A percentile compares a stretch with the other conserved stretches of the same genome.
Conservation (phyloP, 23 tunicate genomes). For the Halocynthia roretzi region DNA sequence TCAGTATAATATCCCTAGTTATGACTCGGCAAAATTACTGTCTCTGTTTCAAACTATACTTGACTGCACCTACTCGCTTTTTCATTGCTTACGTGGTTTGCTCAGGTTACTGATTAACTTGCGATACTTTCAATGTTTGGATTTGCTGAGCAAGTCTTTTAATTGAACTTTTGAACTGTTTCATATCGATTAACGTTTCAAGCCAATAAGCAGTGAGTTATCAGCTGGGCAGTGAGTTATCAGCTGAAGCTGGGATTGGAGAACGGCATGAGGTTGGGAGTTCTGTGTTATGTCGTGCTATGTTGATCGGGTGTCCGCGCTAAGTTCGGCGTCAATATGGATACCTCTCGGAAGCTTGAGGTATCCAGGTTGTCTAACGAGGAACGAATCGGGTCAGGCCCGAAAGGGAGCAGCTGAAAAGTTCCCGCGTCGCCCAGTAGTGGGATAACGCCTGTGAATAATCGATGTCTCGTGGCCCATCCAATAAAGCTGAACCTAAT, state of each 20-base stretch:
- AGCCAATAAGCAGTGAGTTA: no score
- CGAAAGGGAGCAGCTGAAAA: conserved; percentile 98
- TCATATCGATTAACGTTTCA: no score
- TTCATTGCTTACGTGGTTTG: no score
- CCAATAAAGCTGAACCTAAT: conserved; percentile 69
- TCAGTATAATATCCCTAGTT: no score
- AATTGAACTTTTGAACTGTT: no score
- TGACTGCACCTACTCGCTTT: no score
- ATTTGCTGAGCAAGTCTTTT: no score
- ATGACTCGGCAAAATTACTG: no score
- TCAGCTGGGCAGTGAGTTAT: conserved; percentile 27
- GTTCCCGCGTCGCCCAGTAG: conserved; percentile 91
- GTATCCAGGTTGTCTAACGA: conserved; percentile 86
- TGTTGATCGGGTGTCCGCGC: conserved; percentile 92
- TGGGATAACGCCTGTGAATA: conserved; percentile 80
- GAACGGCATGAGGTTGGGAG: conserved; percentile 61
- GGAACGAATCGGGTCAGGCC: conserved; percentile 97
- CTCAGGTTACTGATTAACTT: no score
- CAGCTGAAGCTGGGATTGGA: conserved; percentile 24
- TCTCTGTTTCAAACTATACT: no score
- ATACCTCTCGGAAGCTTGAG: conserved; percentile 39
- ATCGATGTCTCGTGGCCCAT: conserved; percentile 51
- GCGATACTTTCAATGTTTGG: no score
- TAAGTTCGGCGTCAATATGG: conserved; percentile 94
- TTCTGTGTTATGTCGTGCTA: conserved; percentile 47